phyloP scores from a whole-genome alignment of 2,797 vertebrate species.

The Limnodromus scolopaceus region DNA sequence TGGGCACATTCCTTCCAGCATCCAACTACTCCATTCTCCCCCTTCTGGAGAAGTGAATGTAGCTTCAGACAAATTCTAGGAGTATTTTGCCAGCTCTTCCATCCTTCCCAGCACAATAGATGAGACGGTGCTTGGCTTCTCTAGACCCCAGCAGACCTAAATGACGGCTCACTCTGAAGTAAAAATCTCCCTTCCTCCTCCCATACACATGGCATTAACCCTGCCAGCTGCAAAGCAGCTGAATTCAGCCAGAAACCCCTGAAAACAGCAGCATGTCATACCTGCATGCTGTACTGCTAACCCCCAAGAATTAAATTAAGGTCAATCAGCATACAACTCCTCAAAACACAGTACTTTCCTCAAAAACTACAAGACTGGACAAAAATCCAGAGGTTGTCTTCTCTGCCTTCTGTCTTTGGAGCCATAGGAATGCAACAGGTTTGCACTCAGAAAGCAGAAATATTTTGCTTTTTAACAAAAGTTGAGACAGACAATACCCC shows the following conservation, averaged over 20 bases:
- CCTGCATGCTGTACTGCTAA: accelerated
- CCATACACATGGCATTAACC: neutral
- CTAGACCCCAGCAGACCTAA: neutral
- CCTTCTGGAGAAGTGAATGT: constrained; percentile 60
- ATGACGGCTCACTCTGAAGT: neutral
- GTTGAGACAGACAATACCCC: neutral
- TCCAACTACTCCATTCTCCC: constrained; percentile 24
- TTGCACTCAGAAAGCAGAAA: neutral
- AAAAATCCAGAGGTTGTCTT: neutral
- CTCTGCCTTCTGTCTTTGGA: neutral
- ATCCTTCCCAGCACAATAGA: neutral
- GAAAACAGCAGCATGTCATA: neutral
- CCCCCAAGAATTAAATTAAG: neutral
- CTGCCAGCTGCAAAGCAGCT: neutral
- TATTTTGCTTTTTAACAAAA: neutral
- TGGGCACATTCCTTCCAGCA: neutral
- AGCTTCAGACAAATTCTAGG: constrained; percentile 6
- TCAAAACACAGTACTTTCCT: neutral
- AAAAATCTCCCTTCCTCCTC: neutral
- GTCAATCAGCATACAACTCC: neutral
- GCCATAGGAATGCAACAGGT: neutral
- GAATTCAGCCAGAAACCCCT: neutral
- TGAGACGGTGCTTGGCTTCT: neutral
- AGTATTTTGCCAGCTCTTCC: constrained; percentile 2
- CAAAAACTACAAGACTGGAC: accelerated